A percentile compares a stretch with the other conserved stretches of the same genome.
Conservation (phyloP, 1,140 invertebrate genomes). For the Gryllus bimaculatus region DNA sequence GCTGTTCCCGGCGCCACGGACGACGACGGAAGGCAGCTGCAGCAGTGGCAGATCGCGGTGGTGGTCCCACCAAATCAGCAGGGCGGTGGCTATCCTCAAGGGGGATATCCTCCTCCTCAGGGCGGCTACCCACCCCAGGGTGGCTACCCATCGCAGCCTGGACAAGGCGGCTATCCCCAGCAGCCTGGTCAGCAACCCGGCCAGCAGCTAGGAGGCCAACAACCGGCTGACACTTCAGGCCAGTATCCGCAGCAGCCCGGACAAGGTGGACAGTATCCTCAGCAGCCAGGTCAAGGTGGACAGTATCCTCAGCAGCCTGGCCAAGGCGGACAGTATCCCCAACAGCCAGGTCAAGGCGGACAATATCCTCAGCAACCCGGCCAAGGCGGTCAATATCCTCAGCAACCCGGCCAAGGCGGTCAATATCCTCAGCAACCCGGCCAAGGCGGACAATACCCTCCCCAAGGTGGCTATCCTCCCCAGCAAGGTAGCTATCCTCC, state of each 20-base stretch:
- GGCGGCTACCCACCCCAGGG: slow-evolving; percentile 22
- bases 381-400: slow-evolving; percentile 9
- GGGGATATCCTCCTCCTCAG: slow-evolving; percentile 21
- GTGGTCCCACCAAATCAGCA: slow-evolving; percentile 14
- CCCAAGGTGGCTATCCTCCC: slow-evolving; percentile 17
- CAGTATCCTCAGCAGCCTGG: slow-evolving; percentile 20
- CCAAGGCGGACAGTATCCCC: background rate
- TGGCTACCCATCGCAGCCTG: slow-evolving; percentile 20
- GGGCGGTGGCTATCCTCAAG: slow-evolving; percentile 21
- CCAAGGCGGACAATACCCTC: slow-evolving; percentile 8
- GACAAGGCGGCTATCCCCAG: slow-evolving; percentile 18
- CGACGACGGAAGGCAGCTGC: slow-evolving; percentile 22
- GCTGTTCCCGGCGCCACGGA: background rate
- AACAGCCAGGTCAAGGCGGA: background rate
- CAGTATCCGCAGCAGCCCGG: slow-evolving; percentile 14
- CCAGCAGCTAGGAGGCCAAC: background rate
- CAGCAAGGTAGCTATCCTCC: background rate
- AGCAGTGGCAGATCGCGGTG: slow-evolving; percentile 29
- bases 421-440: slow-evolving; percentile 10
- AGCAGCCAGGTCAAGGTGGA: slow-evolving; percentile 17
- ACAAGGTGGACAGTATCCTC: slow-evolving; percentile 16
- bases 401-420: background rate
- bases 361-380: slow-evolving; percentile 10
- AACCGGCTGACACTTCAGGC: background rate
- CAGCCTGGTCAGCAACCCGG: slow-evolving; percentile 15